A percentile compares a stretch with the other conserved stretches of the same genome.
Conservation (phyloP, 1,140 invertebrate species). For the Bombus superbus region DNA sequence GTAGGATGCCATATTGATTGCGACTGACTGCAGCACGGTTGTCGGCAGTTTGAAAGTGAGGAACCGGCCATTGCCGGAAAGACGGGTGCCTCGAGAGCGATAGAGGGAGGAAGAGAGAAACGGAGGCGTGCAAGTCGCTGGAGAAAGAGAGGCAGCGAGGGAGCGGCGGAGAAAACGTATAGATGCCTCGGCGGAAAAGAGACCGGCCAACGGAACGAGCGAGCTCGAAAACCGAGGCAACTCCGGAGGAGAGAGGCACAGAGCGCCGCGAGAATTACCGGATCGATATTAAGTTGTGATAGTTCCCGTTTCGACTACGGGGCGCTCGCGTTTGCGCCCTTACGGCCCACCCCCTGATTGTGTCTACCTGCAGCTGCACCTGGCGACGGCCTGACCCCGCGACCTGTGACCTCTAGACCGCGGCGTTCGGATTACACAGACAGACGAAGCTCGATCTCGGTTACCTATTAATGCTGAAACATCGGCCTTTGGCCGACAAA, state of each 20-base stretch:
- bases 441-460: constrained; percentile 45
- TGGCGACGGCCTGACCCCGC: constrained; percentile 66
- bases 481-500: constrained; percentile 1
- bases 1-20: constrained; percentile 81
- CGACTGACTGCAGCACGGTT: constrained; percentile 72
- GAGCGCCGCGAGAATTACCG: constrained; percentile 75
- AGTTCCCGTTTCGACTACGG: constrained; percentile 78
- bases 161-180: constrained; percentile 17
- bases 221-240: constrained; percentile 34
- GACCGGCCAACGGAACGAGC: constrained; percentile 21
- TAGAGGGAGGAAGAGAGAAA: constrained; percentile 24
- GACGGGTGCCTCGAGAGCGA: constrained; percentile 47
- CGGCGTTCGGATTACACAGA: constrained; percentile 51
- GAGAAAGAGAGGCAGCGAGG: constrained; percentile 23
- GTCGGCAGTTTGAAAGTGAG: constrained; percentile 77
- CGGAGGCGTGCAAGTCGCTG: background rate
- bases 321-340: constrained; percentile 76
- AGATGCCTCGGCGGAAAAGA: constrained; percentile 22
- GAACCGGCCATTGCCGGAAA: constrained; percentile 63
- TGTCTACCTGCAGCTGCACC: constrained; percentile 65
- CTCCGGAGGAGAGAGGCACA: constrained; percentile 46
- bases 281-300: constrained; percentile 82
- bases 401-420: constrained; percentile 67
- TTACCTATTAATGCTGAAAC: constrained; percentile 42
- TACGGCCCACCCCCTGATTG: constrained; percentile 38